Base-by-base conservation (phyloP, 2,113 vertebrate species). In the Xenopus borealis region DNA sequence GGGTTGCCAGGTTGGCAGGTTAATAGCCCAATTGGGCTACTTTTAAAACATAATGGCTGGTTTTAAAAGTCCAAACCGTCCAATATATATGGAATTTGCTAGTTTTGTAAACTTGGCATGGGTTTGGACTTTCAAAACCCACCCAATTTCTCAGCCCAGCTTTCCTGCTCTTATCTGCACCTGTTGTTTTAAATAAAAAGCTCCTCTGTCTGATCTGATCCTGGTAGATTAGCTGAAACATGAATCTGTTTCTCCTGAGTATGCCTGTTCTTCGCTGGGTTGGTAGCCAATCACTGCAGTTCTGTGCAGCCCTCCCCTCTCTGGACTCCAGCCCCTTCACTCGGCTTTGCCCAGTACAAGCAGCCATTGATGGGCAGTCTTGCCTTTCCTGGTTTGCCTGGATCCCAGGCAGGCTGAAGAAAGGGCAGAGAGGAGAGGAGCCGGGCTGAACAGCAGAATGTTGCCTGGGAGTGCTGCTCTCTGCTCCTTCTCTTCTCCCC, bases 351-450 rank as follows among this genome's bases (percentile, higher is more conserved):
- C 7, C 63, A 53, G 40, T 40, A 46, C 33, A 16, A 66, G 18
- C 61, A 58, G 72, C 62, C 65, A 62, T n/a, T n/a, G 57, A 23
- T 46, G 59, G 58, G 65, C 67, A n/a, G n/a, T 71, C 14, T 40
- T 74, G 66, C 40, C 78, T 62, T 72, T 71, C 72, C 72, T 30
- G 57, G 64, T 66, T 62, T 71, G 62, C 72, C 46, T 50, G 59
- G 55, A 55, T 73, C 78, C 47, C 58, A 57, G 70, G 23, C 75
- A 61, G 16, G 46, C 70, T 57, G 65, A 45, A 47, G 20, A 55
- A 19, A 47, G 74, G 75, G 72, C 72, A 53, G 55, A 65, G 67
- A 58, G 59, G 17, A 18, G 78, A 62, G 68, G 45, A 45, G 80
- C 68, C 1, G 70, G 61, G 62, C 74, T 67, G 47, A 50, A 62